These are phyloP conservation scores for Ceraclea dissimilis DNA, from an alignment of 2,888 invertebrate genomes.

Conservation along the genomic window DNA sequence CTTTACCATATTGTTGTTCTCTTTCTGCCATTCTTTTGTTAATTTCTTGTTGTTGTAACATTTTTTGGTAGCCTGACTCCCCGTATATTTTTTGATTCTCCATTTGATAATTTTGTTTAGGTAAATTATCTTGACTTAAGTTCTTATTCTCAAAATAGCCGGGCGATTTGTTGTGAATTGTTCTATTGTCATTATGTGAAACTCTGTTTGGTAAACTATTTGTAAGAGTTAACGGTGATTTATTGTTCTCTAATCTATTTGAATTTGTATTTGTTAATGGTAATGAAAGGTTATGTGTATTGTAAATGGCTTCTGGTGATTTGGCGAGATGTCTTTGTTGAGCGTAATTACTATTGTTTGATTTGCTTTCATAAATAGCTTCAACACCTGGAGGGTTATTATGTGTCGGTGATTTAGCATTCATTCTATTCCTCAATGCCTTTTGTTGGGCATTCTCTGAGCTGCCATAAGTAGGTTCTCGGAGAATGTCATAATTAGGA, in stretches of 20 bases:
- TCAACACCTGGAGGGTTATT: constrained; percentile 20
- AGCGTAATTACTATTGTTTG: constrained; percentile 23
- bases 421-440: constrained; percentile 14
- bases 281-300: constrained; percentile 43
- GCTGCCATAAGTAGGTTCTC: constrained; percentile 47
- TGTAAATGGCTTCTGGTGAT: constrained; percentile 32
- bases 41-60: constrained; percentile 21
- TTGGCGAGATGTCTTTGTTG: constrained; percentile 27
- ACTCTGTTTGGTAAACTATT: constrained; percentile 29
- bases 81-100: constrained; percentile 22
- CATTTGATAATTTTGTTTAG: constrained; percentile 16
- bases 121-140: constrained; percentile 8
- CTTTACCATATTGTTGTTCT: constrained; percentile 1
- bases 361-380: constrained; percentile 21
- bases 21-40: constrained; percentile 29
- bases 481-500: constrained; percentile 47
- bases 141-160: constrained; percentile 19
- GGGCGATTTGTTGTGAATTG: constrained; percentile 21
- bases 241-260: constrained; percentile 39
- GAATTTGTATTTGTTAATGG: constrained; percentile 41
- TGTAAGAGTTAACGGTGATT: constrained; percentile 29
- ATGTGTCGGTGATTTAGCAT: constrained; percentile 28
- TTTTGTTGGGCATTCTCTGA: constrained; percentile 30
- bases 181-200: constrained; percentile 26
- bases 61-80: constrained; percentile 22